phyloP scores from a whole-genome alignment of 2,797 vertebrate species.

The Sebastes itinus region DNA sequence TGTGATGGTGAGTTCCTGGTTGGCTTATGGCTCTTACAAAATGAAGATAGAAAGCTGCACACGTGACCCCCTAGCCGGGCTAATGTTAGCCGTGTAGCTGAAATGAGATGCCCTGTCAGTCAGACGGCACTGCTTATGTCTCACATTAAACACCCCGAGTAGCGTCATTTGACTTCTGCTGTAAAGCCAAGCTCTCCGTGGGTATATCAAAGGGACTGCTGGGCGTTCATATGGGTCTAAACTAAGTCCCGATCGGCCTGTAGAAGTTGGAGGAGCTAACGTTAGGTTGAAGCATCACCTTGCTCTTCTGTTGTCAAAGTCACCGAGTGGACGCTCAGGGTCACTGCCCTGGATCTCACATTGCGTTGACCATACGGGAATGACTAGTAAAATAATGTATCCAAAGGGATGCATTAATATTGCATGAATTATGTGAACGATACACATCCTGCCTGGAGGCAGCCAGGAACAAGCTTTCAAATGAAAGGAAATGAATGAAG shows the following conservation, averaged over 20 bases:
- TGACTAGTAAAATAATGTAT: fast-evolving
- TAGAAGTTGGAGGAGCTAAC: neutral
- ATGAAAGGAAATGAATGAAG: neutral
- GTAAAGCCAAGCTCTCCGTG: neutral
- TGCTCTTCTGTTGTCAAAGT: neutral
- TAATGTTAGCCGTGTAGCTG: neutral
- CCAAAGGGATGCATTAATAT: neutral
- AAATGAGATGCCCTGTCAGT: neutral
- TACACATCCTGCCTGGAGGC: neutral
- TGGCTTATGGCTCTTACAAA: no score
- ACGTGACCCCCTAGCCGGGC: neutral
- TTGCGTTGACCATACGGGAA: neutral
- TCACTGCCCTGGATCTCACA: slow-evolving; percentile 7
- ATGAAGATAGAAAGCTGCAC: no score
- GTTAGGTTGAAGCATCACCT: neutral
- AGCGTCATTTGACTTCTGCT: neutral
- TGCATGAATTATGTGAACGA: no score
- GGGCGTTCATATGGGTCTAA: fast-evolving
- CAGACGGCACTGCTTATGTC: neutral
- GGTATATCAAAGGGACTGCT: fast-evolving
- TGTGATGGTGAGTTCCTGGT: fast-evolving
- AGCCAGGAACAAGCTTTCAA: neutral
- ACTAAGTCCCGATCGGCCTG: neutral
- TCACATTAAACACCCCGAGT: neutral
- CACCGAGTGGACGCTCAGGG: neutral